Evolutionary conservation across 2,888 invertebrate genomes (phyloP).

Genomic region (Neoitamus cyanurus): DNA sequence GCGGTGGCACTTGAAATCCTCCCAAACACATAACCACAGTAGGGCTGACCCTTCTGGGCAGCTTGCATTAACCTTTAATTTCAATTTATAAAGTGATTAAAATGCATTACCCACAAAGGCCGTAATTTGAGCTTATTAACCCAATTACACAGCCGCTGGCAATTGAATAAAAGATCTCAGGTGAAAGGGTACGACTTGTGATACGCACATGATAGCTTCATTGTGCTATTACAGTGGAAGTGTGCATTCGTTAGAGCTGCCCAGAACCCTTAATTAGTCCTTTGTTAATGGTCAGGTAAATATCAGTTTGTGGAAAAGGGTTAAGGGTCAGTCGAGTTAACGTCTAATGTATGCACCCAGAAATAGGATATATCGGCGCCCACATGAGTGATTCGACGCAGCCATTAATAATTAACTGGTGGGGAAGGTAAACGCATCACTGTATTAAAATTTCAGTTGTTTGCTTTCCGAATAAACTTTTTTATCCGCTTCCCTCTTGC

Average conservation of each 20-base stretch:
- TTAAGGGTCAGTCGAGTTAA: conserved; percentile 14
- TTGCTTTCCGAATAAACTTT: neutral
- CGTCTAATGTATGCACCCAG: conserved; percentile 25
- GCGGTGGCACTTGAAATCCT: neutral
- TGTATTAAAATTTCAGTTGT: neutral
- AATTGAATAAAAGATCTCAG: conserved; percentile 46
- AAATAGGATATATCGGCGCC: neutral
- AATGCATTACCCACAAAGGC: conserved; percentile 46
- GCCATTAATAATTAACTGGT: neutral
- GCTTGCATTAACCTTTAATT: conserved; percentile 42
- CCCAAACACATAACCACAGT: neutral
- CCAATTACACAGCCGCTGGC: conserved; percentile 47
- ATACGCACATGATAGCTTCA: conserved; percentile 32
- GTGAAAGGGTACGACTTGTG: conserved; percentile 15
- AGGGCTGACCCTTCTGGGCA: conserved; percentile 17
- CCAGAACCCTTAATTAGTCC: conserved; percentile 40
- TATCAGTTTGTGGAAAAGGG: conserved; percentile 35
- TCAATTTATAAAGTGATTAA: conserved; percentile 46
- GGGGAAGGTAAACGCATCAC: neutral
- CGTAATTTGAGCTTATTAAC: conserved; percentile 48
- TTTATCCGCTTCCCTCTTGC: neutral
- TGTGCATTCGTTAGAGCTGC: conserved; percentile 31
- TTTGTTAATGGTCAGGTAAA: conserved; percentile 42
- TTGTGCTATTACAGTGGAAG: conserved; percentile 23
- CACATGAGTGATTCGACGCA: neutral